These are phyloP conservation scores for Patella pellucida DNA, from an alignment of 2,888 invertebrate genomes.

Conservation along the genomic window DNA sequence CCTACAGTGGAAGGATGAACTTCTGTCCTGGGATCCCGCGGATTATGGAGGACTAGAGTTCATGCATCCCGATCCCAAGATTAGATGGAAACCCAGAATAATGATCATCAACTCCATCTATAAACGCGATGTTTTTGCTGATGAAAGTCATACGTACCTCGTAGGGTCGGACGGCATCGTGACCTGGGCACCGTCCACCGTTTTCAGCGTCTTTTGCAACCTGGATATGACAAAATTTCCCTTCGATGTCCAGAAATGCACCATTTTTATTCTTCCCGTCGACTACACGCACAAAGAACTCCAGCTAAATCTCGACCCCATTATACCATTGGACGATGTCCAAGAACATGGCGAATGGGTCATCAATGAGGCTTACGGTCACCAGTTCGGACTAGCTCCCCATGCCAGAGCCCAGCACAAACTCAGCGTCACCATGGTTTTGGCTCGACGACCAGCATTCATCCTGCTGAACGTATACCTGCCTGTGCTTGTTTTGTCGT, in stretches of 20 bases:
- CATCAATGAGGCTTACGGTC: neutral
- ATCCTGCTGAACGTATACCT: neutral
- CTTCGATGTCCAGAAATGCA: neutral
- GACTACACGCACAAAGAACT: neutral
- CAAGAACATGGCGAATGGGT: conserved; percentile 2
- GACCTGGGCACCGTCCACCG: neutral
- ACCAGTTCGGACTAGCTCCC: neutral
- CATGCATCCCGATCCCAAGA: neutral
- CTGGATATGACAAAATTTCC: neutral
- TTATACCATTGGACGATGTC: neutral
- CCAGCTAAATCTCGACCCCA: neutral
- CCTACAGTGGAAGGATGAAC: neutral
- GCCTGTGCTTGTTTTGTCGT: neutral
- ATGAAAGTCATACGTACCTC: neutral
- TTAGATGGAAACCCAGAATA: neutral
- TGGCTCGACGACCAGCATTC: neutral
- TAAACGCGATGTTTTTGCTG: neutral
- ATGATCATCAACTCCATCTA: neutral
- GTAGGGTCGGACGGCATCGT: neutral
- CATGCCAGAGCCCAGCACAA: neutral
- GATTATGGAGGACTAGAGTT: neutral
- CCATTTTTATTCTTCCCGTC: neutral
- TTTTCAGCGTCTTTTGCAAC: neutral
- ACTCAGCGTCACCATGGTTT: neutral
- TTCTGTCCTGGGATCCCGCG: neutral